Conservation (phyloP, 2,888 invertebrate species). For the Cylloceria caligata region DNA sequence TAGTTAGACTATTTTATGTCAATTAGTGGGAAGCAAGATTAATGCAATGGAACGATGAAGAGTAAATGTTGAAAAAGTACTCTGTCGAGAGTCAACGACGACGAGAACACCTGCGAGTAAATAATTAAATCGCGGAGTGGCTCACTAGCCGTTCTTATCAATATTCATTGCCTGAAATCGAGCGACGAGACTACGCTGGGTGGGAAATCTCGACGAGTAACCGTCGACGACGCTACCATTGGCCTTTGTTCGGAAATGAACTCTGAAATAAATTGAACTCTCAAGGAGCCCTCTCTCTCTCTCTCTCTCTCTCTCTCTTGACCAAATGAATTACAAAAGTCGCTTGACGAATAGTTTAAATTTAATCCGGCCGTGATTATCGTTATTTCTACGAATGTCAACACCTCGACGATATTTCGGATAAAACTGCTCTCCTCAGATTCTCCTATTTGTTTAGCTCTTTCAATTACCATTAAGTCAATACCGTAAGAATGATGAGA, state of each 20-base stretch:
- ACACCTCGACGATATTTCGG: neutral
- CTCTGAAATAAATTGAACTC: constrained; percentile 61
- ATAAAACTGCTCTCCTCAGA: neutral
- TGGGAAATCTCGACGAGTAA: constrained; percentile 32
- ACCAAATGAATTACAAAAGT: constrained; percentile 45
- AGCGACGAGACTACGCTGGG: constrained; percentile 63
- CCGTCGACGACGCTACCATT: constrained; percentile 34
- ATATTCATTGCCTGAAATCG: constrained; percentile 75
- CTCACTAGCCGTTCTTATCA: constrained; percentile 73
- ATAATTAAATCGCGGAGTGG: constrained; percentile 73
- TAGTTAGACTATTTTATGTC: constrained; percentile 22
- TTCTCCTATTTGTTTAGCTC: neutral
- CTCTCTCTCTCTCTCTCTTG: constrained; percentile 1
- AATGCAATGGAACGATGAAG: constrained; percentile 31
- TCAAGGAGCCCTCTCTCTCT: constrained; percentile 3
- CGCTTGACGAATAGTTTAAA: constrained; percentile 20
- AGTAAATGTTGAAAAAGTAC: constrained; percentile 62
- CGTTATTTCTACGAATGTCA: constrained; percentile 31
- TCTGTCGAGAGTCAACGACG: constrained; percentile 51
- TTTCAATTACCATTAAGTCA: too few relatives aligned
- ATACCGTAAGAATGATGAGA: neutral
- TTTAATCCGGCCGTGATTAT: constrained; percentile 48
- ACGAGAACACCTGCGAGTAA: constrained; percentile 62
- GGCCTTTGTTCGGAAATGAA: constrained; percentile 12
- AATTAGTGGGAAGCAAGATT: constrained; percentile 48